These are phyloP conservation scores for Trichomalopsis sarcophagae DNA, from an alignment of 1,140 invertebrate species.

Conservation along the genomic window DNA sequence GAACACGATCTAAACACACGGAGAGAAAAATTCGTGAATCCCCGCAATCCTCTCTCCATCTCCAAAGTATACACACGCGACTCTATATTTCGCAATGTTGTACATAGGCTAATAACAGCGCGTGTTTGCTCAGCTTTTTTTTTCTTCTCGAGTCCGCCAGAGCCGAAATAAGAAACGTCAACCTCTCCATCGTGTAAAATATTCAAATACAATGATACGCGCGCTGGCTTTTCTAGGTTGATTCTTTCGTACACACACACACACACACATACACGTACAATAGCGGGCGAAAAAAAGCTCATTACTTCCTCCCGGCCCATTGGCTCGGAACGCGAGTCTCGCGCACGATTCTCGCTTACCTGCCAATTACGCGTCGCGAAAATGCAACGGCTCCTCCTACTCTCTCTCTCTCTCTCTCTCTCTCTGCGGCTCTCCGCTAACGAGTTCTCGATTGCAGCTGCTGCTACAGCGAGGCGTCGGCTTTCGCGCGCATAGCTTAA, in stretches of 20 bases:
- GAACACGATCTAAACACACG: too few species aligned
- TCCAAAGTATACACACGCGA: not conserved
- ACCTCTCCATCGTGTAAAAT: not conserved
- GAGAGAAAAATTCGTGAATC: not conserved
- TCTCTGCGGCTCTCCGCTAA: not conserved
- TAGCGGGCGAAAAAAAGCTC: not conserved
- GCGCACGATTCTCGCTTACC: not conserved
- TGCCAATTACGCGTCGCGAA: constrained; percentile 12
- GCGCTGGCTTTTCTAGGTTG: not conserved
- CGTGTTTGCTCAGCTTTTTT: not conserved
- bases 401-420: too few species aligned
- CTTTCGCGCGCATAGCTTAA: not conserved
- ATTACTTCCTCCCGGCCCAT: not conserved
- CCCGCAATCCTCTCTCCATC: not conserved
- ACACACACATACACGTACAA: not conserved
- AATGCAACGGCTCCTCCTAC: not conserved
- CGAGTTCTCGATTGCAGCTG: constrained; percentile 11
- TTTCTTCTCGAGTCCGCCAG: too few species aligned
- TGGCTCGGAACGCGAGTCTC: not conserved
- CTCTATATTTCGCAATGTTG: not conserved
- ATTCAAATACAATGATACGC: not conserved
- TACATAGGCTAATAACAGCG: not conserved
- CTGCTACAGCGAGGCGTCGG: not conserved
- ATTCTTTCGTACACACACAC: not conserved
- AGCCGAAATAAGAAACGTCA: not conserved